These are phyloP conservation scores for Pyrgilauda ruficollis DNA, from an alignment of 2,113 vertebrate species.

Conservation along the genomic window DNA sequence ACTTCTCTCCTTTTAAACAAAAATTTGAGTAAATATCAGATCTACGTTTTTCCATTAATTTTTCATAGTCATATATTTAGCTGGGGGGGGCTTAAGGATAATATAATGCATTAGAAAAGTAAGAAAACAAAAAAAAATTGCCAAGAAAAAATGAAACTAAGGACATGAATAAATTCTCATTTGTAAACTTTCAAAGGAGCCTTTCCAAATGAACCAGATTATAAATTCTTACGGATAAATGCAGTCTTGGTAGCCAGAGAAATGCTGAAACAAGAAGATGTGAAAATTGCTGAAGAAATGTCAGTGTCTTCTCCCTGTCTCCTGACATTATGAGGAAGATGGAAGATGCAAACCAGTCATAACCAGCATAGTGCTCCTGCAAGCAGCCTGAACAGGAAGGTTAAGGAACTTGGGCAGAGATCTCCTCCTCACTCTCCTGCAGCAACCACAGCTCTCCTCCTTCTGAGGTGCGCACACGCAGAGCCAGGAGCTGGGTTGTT, in stretches of 20 bases:
- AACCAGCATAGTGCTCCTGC: slow-evolving; percentile 73
- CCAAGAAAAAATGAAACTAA: not conserved
- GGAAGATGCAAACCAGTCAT: slow-evolving; percentile 91
- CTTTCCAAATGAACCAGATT: slow-evolving; percentile 8
- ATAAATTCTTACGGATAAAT: slow-evolving; percentile 83
- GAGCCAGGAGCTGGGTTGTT: not conserved
- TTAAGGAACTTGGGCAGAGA: slow-evolving; percentile 75
- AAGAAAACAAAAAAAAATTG: not conserved
- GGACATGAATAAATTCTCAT: not conserved
- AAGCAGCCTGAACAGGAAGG: slow-evolving; percentile 73
- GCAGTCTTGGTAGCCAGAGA: slow-evolving; percentile 86
- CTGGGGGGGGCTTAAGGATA: not conserved
- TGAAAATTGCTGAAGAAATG: slow-evolving; percentile 81
- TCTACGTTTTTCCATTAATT: not conserved
- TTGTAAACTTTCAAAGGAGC: not conserved
- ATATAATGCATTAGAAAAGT: not conserved
- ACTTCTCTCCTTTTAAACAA: not conserved
- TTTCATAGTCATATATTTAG: not conserved
- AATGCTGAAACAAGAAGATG: slow-evolving; percentile 86
- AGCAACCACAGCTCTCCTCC: not conserved
- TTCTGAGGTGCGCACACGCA: fast-evolving
- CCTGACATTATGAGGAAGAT: slow-evolving; percentile 89
- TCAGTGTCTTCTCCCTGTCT: slow-evolving; percentile 76
- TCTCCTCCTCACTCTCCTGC: not conserved
- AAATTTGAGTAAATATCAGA: not conserved